Evolutionary conservation across 64 coral and sea anemone genomes (phyloP), one percentile per base, ranked within the genome.

Genomic region (Catalaphyllia jardinei): DNA sequence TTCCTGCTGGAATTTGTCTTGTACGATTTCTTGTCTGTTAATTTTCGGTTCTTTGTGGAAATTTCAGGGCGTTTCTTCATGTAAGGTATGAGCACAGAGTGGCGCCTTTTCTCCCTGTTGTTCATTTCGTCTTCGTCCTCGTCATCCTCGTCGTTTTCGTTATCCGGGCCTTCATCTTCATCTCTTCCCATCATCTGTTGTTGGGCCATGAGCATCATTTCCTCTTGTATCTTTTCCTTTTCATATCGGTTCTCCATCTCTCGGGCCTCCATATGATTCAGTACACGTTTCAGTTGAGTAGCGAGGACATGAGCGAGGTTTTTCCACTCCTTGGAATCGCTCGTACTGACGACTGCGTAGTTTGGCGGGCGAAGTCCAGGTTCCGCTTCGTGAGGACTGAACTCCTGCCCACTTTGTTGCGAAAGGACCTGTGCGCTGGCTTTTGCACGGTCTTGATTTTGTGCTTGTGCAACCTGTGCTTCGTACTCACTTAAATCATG

Each of bases 261-360:
- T 67, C 86, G 89, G 31, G 93, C 79, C 28, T 91, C 79, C 94
- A 93, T 90, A 22, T 86, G 86, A 51, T 74, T 96, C 29, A 96
- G 81, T n/a, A 93, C 91, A 24, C 17, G 55, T 38, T 84, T 88
- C 0, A 96, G 75, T 31, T 93, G 86, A n/a, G 52, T 49, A 6
- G 90, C 91, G 10, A 96, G 87, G 28, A 55, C 59, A 29, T 81
- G 90, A 74, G 94, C 94, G 6, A 96, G 35, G 5, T 17, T 86
- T 87, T 96, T 93, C 94, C 94, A 96, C 2, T 88, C 83, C 27
- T 18, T 74, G 3, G 79, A 79, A 33, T 73, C 88, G 3, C 54
- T 73, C 29, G 57, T 67, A 76, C 30, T 79, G 38, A 67, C 62
- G 52, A 61, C 20, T 8, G 69, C 35, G 31, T 42, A 62, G 31